These are phyloP conservation scores for Lepidothrix coronata DNA, from an alignment of 2,113 vertebrate genomes.

Conservation along the genomic window DNA sequence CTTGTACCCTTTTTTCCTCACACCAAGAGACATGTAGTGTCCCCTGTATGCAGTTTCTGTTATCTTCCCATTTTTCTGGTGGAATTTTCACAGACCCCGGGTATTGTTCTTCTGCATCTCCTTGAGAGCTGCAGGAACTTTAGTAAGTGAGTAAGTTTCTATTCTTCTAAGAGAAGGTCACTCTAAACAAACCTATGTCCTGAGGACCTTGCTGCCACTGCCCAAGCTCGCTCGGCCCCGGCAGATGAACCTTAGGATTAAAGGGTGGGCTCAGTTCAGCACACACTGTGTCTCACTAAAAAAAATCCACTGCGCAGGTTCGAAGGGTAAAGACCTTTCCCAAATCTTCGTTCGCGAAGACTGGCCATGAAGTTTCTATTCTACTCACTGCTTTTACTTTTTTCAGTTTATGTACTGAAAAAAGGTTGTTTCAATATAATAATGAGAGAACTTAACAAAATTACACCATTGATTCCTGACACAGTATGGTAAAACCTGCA, in stretches of 20 bases:
- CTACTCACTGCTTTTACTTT: not conserved
- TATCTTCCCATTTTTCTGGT: not conserved
- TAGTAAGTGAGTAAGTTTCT: not conserved
- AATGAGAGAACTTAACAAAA: not conserved
- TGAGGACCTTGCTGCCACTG: too few relatives aligned
- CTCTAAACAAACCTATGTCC: too few relatives aligned
- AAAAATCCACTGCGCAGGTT: too few relatives aligned
- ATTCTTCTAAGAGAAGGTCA: not conserved
- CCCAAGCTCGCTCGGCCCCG: too few relatives aligned
- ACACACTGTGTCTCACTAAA: too few relatives aligned
- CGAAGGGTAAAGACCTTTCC: too few relatives aligned
- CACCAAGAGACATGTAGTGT: not conserved
- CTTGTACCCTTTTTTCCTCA: not conserved
- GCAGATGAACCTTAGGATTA: too few relatives aligned
- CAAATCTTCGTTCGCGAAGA: too few relatives aligned
- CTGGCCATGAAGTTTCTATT: not conserved
- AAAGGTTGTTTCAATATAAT: not conserved
- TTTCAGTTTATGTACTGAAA: not conserved
- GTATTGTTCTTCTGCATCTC: not conserved
- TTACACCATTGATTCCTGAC: not conserved
- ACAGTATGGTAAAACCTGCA: not conserved
- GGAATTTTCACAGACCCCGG: not conserved
- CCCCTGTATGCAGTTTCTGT: not conserved
- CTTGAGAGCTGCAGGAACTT: not conserved
- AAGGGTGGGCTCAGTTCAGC: too few relatives aligned